A percentile compares a stretch with the other conserved stretches of the same genome.
Evolutionary conservation across 2,113 vertebrate species (phyloP).

Genomic region (Eurypyga helias): DNA sequence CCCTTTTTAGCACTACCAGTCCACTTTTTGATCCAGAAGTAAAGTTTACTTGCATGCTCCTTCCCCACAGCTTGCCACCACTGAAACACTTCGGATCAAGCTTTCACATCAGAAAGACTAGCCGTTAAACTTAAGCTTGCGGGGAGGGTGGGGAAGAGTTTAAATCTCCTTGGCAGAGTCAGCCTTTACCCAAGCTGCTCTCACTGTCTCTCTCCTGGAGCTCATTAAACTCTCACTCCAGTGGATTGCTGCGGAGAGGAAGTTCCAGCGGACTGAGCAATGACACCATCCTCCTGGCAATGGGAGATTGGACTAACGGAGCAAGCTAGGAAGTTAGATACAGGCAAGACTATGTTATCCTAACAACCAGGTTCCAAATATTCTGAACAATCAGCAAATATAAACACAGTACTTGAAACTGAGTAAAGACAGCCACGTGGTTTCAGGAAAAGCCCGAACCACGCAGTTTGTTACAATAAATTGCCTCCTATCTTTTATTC

Average conservation of each 20-base stretch:
- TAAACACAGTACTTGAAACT: neutral
- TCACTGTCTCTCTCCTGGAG: neutral
- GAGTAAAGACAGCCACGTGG: neutral
- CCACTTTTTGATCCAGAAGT: neutral
- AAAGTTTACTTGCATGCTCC: neutral
- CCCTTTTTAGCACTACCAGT: neutral
- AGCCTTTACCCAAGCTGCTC: neutral
- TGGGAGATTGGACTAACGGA: neutral
- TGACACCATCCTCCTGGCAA: neutral
- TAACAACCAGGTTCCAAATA: neutral
- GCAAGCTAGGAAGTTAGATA: neutral
- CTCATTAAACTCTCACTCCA: neutral
- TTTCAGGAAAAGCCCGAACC: neutral
- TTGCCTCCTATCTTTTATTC: neutral
- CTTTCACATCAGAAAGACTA: neutral
- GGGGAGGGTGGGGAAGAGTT: neutral
- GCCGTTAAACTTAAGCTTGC: neutral
- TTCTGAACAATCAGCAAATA: neutral
- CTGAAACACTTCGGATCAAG: neutral
- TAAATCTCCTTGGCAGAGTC: neutral
- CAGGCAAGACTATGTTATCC: neutral
- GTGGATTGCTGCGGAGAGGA: neutral
- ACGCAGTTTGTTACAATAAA: neutral
- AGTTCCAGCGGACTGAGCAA: neutral
- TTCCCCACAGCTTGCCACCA: neutral